Evolutionary conservation across 1,140 invertebrate genomes (phyloP).

Genomic region (Choristoneura fumiferana): DNA sequence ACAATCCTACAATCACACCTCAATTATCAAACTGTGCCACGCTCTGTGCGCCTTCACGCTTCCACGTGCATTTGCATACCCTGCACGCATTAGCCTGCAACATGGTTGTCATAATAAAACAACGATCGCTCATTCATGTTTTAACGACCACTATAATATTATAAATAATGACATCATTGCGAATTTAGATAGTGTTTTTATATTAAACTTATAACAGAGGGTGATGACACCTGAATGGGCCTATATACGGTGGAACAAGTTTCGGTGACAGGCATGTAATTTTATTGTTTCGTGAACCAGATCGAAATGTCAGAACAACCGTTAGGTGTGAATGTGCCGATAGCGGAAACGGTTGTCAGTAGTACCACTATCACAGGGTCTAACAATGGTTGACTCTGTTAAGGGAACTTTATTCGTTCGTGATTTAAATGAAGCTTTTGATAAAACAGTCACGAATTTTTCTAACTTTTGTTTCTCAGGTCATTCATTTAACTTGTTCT

Average conservation of each 20-base stretch:
- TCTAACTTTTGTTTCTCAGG: too few relatives aligned
- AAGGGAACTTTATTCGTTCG: constrained; percentile 3
- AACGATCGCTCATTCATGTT: too few relatives aligned
- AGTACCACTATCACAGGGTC: neutral
- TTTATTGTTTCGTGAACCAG: constrained; percentile 66
- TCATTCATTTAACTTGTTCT: too few relatives aligned
- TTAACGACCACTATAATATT: too few relatives aligned
- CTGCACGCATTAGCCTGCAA: neutral
- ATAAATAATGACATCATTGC: neutral
- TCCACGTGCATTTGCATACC: neutral
- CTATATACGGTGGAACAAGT: constrained; percentile 44
- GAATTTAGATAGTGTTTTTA: constrained; percentile 9
- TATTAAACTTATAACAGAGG: constrained; percentile 28
- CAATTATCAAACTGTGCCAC: constrained; percentile 9
- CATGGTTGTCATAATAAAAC: neutral
- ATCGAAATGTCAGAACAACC: constrained; percentile 56
- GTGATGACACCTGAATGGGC: constrained; percentile 45
- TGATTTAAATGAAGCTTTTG: too few relatives aligned
- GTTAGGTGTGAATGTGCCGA: constrained; percentile 61
- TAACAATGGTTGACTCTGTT: constrained; percentile 14
- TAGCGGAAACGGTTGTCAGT: constrained; percentile 52
- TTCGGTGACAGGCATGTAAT: constrained; percentile 42
- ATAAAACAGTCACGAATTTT: too few relatives aligned
- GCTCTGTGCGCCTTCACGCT: neutral
- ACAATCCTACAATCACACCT: constrained; percentile 20